Percentiles rank a stretch among this genome's conserved stretches.
phyloP scores from a whole-genome alignment of 1,140 invertebrate species.

The Dreissena polymorpha region DNA sequence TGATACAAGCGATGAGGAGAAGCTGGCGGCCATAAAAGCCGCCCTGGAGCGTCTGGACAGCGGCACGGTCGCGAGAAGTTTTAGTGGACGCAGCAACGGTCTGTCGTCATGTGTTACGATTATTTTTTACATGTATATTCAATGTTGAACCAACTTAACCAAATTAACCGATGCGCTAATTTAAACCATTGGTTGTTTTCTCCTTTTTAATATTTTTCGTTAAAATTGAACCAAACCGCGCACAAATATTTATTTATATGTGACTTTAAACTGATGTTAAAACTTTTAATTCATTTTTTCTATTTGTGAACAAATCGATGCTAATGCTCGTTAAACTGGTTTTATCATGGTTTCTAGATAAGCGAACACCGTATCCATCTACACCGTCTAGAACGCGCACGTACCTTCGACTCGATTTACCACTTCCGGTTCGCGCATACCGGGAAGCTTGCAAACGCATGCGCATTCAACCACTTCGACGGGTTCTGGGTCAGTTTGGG shows the following conservation, averaged over 20 bases:
- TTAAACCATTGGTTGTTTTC: neutral
- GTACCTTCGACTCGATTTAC: slow-evolving; percentile 15
- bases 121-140: neutral
- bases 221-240: neutral
- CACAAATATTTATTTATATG: neutral
- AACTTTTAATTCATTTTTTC: neutral
- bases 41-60: slow-evolving; percentile 14
- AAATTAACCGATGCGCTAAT: neutral
- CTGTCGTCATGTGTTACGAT: too few species aligned
- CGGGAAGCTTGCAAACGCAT: slow-evolving; percentile 31
- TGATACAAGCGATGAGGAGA: neutral
- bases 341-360: too few species aligned
- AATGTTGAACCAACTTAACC: neutral
- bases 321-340: too few species aligned
- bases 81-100: slow-evolving; percentile 1
- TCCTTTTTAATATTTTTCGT: neutral
- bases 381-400: slow-evolving; percentile 18
- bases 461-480: slow-evolving; percentile 44
- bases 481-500: slow-evolving; percentile 54
- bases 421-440: slow-evolving; percentile 30
- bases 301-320: too few species aligned
- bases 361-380: neutral
- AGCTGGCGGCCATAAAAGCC: neutral
- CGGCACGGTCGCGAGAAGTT: slow-evolving; percentile 1
- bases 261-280: neutral